Base-by-base conservation (phyloP, 2,113 vertebrate species). In the Chloropsis hardwickii region DNA sequence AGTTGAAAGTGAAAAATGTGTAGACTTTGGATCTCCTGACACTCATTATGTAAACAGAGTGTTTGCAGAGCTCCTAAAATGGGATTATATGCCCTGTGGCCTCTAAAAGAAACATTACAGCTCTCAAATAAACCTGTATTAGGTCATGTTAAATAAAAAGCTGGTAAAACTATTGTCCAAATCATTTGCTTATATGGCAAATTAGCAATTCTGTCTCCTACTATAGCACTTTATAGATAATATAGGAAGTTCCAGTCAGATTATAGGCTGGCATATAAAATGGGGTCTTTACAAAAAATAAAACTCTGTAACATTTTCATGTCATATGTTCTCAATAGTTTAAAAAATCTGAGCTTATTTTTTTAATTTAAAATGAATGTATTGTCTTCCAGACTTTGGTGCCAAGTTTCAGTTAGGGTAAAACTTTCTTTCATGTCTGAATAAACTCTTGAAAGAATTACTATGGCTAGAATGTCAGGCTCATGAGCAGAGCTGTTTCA, bases 1-100 rank as follows among this genome's bases (percentile, higher is more conserved):
- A 94, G 40, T 35, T 69, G 54, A 77, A 91, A 81, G 82, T 78
- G 82, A 86, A 90, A 88, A 87, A 60, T 66, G 22, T 81, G 56
- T 90, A 88, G 91, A 53, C 24, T 91, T 96, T 88, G 94, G 88
- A 89, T 93, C 17, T 73, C 39, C 35, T 88, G 33, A 56, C 33
- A 37, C 42, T 78, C 25, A 40, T 70, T 86, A 70, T 47, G 42
- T 89, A 96, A 96, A 92, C 33, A 88, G 47, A 69, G 14, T 62
- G 33, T 86, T 94, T 84, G 62, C 82, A 84, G 47, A 87, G 70
- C 88, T 94, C 79, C 62, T 96, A 71, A 92, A 93, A 83, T 73
- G 83, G 76, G 29, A 76, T 91, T 93, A 83, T 65, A 25, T 58
- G 56, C 45, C 64, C 33, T 2, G 5, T 50, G 76, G 22, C 9